A percentile compares a stretch with the other conserved stretches of the same genome.
These are phyloP conservation scores for Neria commutata DNA, from an alignment of 2,888 invertebrate genomes.

Conservation along the genomic window DNA sequence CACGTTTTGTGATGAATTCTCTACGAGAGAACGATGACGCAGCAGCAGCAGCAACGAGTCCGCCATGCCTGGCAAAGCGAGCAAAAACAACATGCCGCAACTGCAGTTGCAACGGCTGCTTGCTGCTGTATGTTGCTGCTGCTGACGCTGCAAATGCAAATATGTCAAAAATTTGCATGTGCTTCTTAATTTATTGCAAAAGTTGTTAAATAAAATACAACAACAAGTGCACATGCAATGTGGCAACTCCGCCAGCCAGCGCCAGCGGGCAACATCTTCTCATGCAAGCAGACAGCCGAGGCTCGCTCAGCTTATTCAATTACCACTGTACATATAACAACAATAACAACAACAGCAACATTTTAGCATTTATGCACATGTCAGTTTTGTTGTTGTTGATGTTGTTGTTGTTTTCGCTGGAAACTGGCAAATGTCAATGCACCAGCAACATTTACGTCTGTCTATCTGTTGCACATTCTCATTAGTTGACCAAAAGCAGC, in stretches of 20 bases:
- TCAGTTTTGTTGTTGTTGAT: neutral
- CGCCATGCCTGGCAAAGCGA: neutral
- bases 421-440: neutral
- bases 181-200: constrained; percentile 39
- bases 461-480: no score
- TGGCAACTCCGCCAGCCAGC: neutral
- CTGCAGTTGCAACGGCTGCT: neutral
- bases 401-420: neutral
- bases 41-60: constrained; percentile 19
- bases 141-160: constrained; percentile 35
- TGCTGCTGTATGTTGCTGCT: constrained; percentile 5
- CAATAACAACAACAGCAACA: no score
- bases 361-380: neutral
- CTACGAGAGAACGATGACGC: constrained; percentile 35
- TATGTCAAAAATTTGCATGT: constrained; percentile 38
- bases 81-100: no score
- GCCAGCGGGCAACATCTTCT: neutral
- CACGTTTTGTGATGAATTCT: constrained; percentile 28
- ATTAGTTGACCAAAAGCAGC: no score
- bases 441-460: no score
- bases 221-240: constrained; percentile 15
- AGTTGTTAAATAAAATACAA: constrained; percentile 34
- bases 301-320: constrained; percentile 1
- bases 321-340: neutral
- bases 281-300: neutral